Evolutionary conservation across 2,797 vertebrate species (phyloP).

Genomic region (Harpagifer antarcticus): DNA sequence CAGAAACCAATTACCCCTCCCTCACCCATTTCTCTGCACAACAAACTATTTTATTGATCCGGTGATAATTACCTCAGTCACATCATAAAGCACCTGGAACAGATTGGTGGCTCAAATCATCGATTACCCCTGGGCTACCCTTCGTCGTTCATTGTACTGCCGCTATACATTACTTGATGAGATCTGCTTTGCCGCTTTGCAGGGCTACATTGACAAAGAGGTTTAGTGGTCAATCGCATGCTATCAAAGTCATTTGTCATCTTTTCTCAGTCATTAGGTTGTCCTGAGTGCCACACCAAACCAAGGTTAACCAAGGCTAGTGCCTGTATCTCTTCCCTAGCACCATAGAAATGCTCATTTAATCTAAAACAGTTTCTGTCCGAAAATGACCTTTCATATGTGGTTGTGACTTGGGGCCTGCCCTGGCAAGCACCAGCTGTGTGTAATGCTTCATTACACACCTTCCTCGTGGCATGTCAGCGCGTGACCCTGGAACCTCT

Average conservation of each 20-base stretch:
- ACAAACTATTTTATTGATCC: constrained; percentile 86
- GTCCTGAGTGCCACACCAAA: constrained; percentile 24
- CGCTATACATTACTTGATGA: constrained; percentile 81
- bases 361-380: constrained; percentile 62
- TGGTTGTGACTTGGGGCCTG: constrained; percentile 75
- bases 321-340: constrained; percentile 14
- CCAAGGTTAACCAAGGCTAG: constrained; percentile 55
- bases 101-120: constrained; percentile 87
- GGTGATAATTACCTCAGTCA: constrained; percentile 87
- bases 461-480: constrained; percentile 77
- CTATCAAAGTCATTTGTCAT: constrained; percentile 73
- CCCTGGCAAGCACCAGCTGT: constrained; percentile 84
- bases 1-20: constrained; percentile 82
- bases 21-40: constrained; percentile 73
- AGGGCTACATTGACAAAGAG: constrained; percentile 66
- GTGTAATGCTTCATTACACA: constrained; percentile 85
- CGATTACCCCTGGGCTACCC: constrained; percentile 80
- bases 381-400: constrained; percentile 79
- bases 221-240: constrained; percentile 61
- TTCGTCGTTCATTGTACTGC: constrained; percentile 82
- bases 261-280: constrained; percentile 54
- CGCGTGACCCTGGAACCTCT: constrained; percentile 80
- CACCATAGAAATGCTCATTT: constrained; percentile 45
- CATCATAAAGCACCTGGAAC: constrained; percentile 87
- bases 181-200: constrained; percentile 69